Percentiles rank a stretch among this genome's conserved stretches.
These are phyloP conservation scores for Athalia cordata DNA, from an alignment of 2,888 invertebrate genomes.

Conservation along the genomic window DNA sequence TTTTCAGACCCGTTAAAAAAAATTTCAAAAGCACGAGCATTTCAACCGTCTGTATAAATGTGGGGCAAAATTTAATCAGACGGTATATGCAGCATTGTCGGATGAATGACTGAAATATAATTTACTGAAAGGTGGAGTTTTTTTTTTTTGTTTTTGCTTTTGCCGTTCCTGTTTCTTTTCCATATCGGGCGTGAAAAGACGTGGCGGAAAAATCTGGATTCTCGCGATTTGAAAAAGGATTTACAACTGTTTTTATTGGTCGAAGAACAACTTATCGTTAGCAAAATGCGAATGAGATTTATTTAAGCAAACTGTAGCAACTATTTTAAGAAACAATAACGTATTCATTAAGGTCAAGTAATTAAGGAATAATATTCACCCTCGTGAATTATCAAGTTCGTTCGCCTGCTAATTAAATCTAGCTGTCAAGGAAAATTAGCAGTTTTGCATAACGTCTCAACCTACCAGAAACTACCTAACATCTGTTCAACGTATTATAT, in stretches of 20 bases:
- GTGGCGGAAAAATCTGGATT: too few relatives aligned
- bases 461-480: background rate
- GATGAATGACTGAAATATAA: background rate
- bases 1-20: conserved; percentile 14
- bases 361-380: conserved; percentile 27
- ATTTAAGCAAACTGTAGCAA: too few relatives aligned
- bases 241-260: too few relatives aligned
- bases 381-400: conserved; percentile 15
- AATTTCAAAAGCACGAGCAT: background rate
- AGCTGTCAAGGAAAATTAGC: conserved; percentile 3
- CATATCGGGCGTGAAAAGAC: too few relatives aligned
- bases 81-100: background rate
- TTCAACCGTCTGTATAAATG: background rate
- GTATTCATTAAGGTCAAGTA: conserved; percentile 13
- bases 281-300: too few relatives aligned
- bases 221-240: too few relatives aligned
- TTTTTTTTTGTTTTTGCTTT: background rate
- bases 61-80: conserved; percentile 15
- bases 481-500: background rate
- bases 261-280: too few relatives aligned
- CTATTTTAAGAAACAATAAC: background rate
- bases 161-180: too few relatives aligned
- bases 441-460: background rate
- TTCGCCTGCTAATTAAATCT: conserved; percentile 20
- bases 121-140: background rate